These are phyloP conservation scores for Achlya flavicornis DNA, from an alignment of 2,888 invertebrate species.

Conservation along the genomic window DNA sequence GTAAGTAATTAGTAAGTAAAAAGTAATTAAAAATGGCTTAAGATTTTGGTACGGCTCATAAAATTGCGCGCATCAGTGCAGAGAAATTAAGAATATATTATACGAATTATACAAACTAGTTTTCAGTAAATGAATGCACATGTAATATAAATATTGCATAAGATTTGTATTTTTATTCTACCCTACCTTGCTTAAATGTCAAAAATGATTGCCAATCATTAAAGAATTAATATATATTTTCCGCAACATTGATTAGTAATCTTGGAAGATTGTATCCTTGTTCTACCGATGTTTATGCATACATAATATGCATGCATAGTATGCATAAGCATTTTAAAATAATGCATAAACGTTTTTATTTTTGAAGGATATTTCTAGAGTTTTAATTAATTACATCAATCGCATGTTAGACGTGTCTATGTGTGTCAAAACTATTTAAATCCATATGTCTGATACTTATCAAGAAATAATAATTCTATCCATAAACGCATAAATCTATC, in stretches of 20 bases:
- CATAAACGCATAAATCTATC: too few species aligned
- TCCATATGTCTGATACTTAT: too few species aligned
- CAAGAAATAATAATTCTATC: too few species aligned
- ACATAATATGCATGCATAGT: too few species aligned
- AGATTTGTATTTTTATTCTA: too few species aligned
- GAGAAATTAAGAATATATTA: not conserved
- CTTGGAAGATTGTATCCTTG: not conserved
- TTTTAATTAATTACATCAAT: too few species aligned
- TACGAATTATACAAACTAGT: too few species aligned
- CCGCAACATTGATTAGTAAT: not conserved
- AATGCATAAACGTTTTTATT: too few species aligned
- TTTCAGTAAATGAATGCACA: not conserved
- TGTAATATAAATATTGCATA: conserved; percentile 1
- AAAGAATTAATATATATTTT: not conserved
- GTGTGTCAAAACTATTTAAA: too few species aligned
- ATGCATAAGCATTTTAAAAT: too few species aligned
- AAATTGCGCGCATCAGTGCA: not conserved
- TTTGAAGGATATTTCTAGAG: too few species aligned
- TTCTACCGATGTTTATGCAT: not conserved
- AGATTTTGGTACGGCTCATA: not conserved
- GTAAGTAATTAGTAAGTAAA: not conserved
- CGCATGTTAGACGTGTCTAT: too few species aligned
- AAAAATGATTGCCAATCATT: not conserved
- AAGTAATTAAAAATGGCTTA: not conserved
- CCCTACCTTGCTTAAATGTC: not conserved